phyloP scores from a whole-genome alignment of 2,888 invertebrate species.

The Salpingus planirostris region DNA sequence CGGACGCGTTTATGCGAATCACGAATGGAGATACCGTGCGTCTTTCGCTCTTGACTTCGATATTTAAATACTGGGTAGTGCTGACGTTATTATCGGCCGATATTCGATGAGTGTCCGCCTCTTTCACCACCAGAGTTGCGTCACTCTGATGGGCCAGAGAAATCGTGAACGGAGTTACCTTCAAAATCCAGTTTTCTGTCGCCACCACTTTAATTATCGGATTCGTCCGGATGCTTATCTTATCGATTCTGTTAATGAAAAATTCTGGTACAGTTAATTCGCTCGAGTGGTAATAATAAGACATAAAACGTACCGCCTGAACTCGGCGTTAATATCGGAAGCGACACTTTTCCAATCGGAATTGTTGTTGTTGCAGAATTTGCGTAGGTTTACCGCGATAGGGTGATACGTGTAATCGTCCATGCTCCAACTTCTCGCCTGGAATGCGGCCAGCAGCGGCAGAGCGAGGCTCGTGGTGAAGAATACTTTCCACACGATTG shows the following conservation, averaged over 20 bases:
- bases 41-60: conserved; percentile 62
- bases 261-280: conserved; percentile 1
- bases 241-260: conserved; percentile 56
- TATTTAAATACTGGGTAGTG: conserved; percentile 69
- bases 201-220: conserved; percentile 61
- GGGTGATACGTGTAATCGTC: conserved; percentile 68
- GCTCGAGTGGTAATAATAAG: conserved; percentile 1
- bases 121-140: conserved; percentile 63
- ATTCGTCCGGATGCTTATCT: conserved; percentile 60
- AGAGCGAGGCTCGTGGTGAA: conserved; percentile 42
- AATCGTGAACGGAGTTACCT: conserved; percentile 66
- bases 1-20: conserved; percentile 67
- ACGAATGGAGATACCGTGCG: conserved; percentile 51
- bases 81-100: conserved; percentile 60
- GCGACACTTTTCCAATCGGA: conserved; percentile 62
- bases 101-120: conserved; percentile 63
- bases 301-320: conserved; percentile 49
- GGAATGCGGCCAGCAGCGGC: conserved; percentile 46
- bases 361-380: conserved; percentile 52
- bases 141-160: conserved; percentile 72
- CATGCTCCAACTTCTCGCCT: conserved; percentile 58
- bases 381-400: conserved; percentile 55
- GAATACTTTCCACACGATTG: conserved; percentile 34
- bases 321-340: conserved; percentile 63
- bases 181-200: conserved; percentile 83